A percentile compares a stretch with the other conserved stretches of the same genome.
These are phyloP conservation scores for Chamaetylas fuelleborni DNA, from an alignment of 2,113 vertebrate genomes.

Conservation along the genomic window DNA sequence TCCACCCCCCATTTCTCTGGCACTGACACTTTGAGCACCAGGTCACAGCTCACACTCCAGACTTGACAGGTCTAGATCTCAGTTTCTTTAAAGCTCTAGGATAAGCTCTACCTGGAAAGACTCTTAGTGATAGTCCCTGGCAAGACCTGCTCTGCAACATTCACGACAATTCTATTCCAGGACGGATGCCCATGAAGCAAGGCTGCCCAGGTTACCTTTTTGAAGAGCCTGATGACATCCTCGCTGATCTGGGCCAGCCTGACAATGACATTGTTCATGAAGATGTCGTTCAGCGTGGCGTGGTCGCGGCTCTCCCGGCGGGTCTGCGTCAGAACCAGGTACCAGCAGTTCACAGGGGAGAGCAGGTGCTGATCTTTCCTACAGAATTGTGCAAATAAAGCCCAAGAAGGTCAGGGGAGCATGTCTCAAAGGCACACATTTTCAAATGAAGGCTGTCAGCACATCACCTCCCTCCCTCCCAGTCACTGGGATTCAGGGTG, in stretches of 20 bases:
- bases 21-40: background rate
- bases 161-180: background rate
- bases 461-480: background rate
- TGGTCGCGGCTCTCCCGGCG: conserved; percentile 94
- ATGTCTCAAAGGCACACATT: background rate
- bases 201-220: conserved; percentile 81
- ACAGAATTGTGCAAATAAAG: background rate
- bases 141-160: background rate
- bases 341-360: conserved; percentile 98
- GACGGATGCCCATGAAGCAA: fast-evolving
- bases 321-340: conserved; percentile 94
- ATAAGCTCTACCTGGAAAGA: background rate
- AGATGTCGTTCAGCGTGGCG: conserved; percentile 95
- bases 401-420: background rate
- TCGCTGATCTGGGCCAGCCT: conserved; percentile 95
- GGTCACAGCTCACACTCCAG: background rate
- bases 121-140: fast-evolving
- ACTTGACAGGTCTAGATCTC: background rate
- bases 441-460: background rate
- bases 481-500: fast-evolving
- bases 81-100: background rate
- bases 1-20: background rate
- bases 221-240: conserved; percentile 98
- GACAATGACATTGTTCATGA: conserved; percentile 97
- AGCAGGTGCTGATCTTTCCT: conserved; percentile 97